These are phyloP conservation scores for Platyrinchus mystaceus DNA, from an alignment of 2,797 vertebrate genomes.

Conservation along the genomic window DNA sequence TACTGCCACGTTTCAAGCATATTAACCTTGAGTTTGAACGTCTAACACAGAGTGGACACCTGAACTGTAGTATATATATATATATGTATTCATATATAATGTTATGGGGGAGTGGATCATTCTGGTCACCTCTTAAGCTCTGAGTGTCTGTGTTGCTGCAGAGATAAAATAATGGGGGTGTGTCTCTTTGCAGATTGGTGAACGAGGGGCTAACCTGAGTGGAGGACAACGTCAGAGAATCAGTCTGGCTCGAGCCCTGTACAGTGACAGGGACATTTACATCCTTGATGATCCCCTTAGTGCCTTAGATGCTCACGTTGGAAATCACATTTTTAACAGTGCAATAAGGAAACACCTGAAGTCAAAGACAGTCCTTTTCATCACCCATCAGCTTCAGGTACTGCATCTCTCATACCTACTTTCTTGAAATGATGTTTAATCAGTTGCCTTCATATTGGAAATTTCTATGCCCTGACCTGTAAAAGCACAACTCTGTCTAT, in stretches of 20 bases:
- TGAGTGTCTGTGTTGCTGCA: not conserved
- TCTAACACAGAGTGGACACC: not conserved
- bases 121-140: not conserved
- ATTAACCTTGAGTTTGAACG: not conserved
- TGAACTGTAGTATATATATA: not conserved
- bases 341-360: slow-evolving; percentile 88
- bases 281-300: slow-evolving; percentile 92
- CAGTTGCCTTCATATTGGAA: not conserved
- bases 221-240: slow-evolving; percentile 92
- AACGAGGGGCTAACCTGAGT: slow-evolving; percentile 89
- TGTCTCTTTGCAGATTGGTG: slow-evolving; percentile 82
- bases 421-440: not conserved
- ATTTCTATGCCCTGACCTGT: not conserved
- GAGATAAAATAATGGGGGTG: not conserved
- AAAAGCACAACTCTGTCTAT: not conserved
- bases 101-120: not conserved
- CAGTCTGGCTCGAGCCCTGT: slow-evolving; percentile 90
- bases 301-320: slow-evolving; percentile 91
- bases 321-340: slow-evolving; percentile 92
- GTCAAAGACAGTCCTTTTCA: slow-evolving; percentile 88
- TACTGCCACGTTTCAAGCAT: not conserved
- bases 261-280: slow-evolving; percentile 88
- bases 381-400: slow-evolving; percentile 95
- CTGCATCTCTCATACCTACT: not conserved
- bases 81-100: not conserved